These are phyloP conservation scores for Junonia oenone DNA, from an alignment of 2,888 invertebrate genomes.

Conservation along the genomic window DNA sequence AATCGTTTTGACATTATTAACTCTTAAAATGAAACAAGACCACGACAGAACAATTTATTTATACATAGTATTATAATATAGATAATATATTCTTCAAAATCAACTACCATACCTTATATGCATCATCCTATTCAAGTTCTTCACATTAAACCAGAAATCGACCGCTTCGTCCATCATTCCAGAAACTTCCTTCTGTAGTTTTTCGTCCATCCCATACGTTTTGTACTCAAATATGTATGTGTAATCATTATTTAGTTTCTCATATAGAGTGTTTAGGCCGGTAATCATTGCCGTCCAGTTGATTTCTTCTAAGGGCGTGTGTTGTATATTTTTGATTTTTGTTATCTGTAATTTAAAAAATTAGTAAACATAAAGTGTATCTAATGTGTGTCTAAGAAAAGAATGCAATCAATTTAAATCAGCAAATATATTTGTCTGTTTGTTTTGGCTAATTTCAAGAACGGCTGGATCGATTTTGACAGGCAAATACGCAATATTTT, in stretches of 20 bases:
- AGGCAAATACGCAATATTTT: too few relatives aligned
- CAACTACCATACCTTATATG: constrained; percentile 47
- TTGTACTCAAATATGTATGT: constrained; percentile 60
- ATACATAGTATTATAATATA: too few relatives aligned
- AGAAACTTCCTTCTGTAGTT: constrained; percentile 32
- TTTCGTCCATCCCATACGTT: constrained; percentile 49
- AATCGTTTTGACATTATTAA: too few relatives aligned
- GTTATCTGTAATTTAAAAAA: constrained; percentile 39
- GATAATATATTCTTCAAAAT: too few relatives aligned
- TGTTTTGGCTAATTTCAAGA: too few relatives aligned
- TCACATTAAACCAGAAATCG: constrained; percentile 53
- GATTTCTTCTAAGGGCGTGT: constrained; percentile 39
- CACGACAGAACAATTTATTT: too few relatives aligned
- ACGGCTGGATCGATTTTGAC: too few relatives aligned
- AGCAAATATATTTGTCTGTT: too few relatives aligned
- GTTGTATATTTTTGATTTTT: constrained; percentile 39
- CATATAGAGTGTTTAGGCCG: constrained; percentile 50
- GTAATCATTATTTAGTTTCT: constrained; percentile 50
- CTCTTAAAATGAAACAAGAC: too few relatives aligned
- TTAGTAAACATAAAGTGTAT: background rate
- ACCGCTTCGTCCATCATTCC: constrained; percentile 41
- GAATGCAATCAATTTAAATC: too few relatives aligned
- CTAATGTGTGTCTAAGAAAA: too few relatives aligned
- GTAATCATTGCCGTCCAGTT: constrained; percentile 60
- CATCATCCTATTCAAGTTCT: constrained; percentile 45